Percentiles rank a stretch among this genome's conserved stretches.
These are phyloP conservation scores for Poicephalus gulielmi DNA, from an alignment of 2,113 vertebrate genomes.

Conservation along the genomic window DNA sequence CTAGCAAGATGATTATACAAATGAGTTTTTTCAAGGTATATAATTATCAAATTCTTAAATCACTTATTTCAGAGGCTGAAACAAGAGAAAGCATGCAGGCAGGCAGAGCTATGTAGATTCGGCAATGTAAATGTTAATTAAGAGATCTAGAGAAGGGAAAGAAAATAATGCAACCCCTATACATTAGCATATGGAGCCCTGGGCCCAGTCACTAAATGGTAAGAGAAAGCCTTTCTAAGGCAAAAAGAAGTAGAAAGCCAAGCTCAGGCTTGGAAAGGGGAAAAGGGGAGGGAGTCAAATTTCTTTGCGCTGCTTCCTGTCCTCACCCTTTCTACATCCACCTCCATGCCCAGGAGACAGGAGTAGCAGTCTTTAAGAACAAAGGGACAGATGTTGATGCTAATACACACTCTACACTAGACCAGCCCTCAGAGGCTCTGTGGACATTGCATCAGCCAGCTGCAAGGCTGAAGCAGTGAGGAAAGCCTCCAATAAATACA, in stretches of 20 bases:
- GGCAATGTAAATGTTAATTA: background rate
- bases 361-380: background rate
- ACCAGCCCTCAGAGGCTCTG: background rate
- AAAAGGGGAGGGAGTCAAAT: background rate
- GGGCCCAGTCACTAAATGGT: background rate
- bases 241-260: background rate
- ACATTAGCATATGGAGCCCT: background rate
- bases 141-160: background rate
- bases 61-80: background rate
- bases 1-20: background rate
- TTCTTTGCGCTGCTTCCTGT: background rate
- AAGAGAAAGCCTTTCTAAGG: background rate
- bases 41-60: conserved; percentile 27
- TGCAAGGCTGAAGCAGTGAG: background rate
- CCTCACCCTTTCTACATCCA: background rate
- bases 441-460: background rate
- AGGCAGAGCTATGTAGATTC: background rate
- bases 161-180: background rate
- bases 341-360: background rate
- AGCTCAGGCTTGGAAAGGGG: background rate
- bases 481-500: background rate
- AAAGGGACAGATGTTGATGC: background rate
- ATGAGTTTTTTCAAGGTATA: background rate
- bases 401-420: background rate
- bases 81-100: conserved; percentile 9